Evolutionary conservation across 1,140 invertebrate genomes (phyloP).

Genomic region (Drosophila subobscura): DNA sequence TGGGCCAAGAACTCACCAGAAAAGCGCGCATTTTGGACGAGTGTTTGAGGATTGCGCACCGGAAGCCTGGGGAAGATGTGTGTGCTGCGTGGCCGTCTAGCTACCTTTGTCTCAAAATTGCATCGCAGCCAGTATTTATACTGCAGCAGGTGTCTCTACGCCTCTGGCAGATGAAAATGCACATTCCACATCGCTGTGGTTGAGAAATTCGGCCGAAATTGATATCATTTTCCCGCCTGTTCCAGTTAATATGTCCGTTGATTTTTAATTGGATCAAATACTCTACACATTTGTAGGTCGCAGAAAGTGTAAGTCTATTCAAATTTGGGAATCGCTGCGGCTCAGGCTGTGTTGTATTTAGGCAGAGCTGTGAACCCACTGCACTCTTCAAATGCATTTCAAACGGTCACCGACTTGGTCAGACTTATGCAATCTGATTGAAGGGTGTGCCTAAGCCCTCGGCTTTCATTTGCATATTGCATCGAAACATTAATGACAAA

Average conservation of each 20-base stretch:
- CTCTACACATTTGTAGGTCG: slow-evolving; percentile 37
- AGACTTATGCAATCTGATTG: slow-evolving; percentile 26
- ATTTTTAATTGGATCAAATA: slow-evolving; percentile 63
- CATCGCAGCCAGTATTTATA: slow-evolving; percentile 58
- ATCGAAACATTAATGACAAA: too few species aligned
- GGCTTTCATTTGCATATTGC: too few species aligned
- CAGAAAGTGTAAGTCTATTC: slow-evolving; percentile 64
- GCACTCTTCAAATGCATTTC: slow-evolving; percentile 7
- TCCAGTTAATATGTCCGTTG: slow-evolving; percentile 53
- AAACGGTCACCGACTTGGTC: slow-evolving; percentile 5
- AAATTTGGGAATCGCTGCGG: slow-evolving; percentile 37
- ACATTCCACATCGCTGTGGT: slow-evolving; percentile 36
- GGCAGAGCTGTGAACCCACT: slow-evolving; percentile 8
- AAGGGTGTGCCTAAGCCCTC: too few species aligned
- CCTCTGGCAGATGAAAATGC: slow-evolving; percentile 28
- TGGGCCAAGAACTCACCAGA: slow-evolving; percentile 46
- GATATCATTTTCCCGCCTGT: slow-evolving; percentile 15
- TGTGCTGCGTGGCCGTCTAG: slow-evolving; percentile 50
- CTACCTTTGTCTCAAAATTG: slow-evolving; percentile 59
- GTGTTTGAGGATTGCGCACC: slow-evolving; percentile 35
- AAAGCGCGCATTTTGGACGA: slow-evolving; percentile 67
- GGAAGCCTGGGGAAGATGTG: slow-evolving; percentile 29
- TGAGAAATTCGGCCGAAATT: slow-evolving; percentile 33
- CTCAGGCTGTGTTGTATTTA: slow-evolving; percentile 20
- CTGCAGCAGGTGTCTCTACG: slow-evolving; percentile 1